A percentile compares a stretch with the other conserved stretches of the same genome.
phyloP scores from a whole-genome alignment of 2,113 vertebrate species.

The Hydrochoerus hydrochaeris region DNA sequence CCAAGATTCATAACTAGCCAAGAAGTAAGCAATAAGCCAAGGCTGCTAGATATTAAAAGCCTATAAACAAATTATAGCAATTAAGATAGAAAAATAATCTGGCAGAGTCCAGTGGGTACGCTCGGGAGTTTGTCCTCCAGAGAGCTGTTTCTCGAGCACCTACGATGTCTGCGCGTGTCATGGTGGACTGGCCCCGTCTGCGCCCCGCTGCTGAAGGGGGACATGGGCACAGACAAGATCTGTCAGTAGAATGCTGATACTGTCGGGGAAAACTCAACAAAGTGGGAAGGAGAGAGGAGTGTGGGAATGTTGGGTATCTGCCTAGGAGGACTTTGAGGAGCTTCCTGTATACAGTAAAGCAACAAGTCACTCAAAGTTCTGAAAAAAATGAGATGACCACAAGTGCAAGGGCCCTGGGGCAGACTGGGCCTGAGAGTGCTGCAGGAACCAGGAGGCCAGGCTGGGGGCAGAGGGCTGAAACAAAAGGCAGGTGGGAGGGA shows the following conservation, averaged over 20 bases:
- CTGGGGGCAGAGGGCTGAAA: neutral
- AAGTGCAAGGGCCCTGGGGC: neutral
- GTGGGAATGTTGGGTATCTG: neutral
- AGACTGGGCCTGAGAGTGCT: neutral
- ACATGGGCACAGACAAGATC: neutral
- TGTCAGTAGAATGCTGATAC: neutral
- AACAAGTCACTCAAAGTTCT: too few species aligned
- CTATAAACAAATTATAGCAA: too few species aligned
- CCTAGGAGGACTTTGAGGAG: neutral
- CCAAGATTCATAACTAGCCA: neutral
- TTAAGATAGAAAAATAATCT: neutral
- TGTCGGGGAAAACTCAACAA: neutral
- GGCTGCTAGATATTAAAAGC: neutral
- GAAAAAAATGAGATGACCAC: too few species aligned
- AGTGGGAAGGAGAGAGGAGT: neutral
- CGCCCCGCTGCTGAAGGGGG: neutral
- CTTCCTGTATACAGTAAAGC: neutral
- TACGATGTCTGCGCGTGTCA: too few species aligned
- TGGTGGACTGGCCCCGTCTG: neutral
- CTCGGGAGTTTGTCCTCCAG: too few species aligned
- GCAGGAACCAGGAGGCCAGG: neutral
- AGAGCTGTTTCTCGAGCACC: neutral
- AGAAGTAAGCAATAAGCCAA: neutral
- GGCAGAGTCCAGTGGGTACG: too few species aligned
- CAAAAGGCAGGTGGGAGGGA: accelerated